Percentiles rank a stretch among this genome's conserved stretches.
Conservation (phyloP, 2,113 vertebrate species). For the Nycticryphes semicollaris region DNA sequence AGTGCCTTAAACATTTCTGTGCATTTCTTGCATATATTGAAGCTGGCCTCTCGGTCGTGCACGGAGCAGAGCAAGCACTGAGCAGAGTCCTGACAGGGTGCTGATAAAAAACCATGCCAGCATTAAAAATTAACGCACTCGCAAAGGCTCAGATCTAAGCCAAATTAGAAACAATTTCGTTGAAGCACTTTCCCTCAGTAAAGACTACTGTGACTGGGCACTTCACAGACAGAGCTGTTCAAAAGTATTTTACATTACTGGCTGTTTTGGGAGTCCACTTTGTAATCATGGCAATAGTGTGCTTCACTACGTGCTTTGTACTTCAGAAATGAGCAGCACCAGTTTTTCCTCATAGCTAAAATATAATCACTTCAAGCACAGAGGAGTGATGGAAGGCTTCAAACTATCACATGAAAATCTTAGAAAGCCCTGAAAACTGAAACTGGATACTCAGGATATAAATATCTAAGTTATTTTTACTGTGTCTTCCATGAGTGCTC, state of each 20-base stretch:
- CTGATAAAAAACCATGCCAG: background rate
- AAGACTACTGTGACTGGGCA: background rate
- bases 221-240: background rate
- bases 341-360: background rate
- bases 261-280: background rate
- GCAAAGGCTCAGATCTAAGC: background rate
- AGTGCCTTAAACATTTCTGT: background rate
- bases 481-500: background rate
- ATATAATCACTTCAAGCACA: background rate
- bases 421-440: constrained; percentile 23
- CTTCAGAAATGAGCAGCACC: background rate
- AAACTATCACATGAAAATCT: background rate
- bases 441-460: background rate
- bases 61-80: background rate
- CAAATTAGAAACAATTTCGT: constrained; percentile 17
- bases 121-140: background rate
- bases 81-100: background rate
- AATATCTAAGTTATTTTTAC: constrained; percentile 19
- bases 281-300: background rate
- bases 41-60: background rate
- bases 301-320: background rate
- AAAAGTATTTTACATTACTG: background rate
- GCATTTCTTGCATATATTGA: background rate
- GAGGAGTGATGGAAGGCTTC: background rate
- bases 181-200: background rate